These are phyloP conservation scores for Actenoides hombroni DNA, from an alignment of 2,113 vertebrate species.

Conservation along the genomic window DNA sequence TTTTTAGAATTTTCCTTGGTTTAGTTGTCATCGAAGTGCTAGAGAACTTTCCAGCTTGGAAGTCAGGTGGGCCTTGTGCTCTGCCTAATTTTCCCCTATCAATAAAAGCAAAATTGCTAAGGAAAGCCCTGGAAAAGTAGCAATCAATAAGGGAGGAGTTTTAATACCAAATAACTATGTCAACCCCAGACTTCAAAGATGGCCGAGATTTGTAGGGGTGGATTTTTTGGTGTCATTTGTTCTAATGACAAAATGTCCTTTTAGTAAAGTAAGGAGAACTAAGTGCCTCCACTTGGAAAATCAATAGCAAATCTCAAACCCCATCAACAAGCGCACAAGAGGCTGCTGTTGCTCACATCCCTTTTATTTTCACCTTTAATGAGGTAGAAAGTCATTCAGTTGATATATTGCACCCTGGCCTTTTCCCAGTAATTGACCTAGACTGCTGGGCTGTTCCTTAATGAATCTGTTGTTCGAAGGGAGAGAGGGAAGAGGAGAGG, in stretches of 20 bases:
- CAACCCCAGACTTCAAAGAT: not conserved
- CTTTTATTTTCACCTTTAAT: conserved; percentile 70
- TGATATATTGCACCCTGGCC: conserved; percentile 24
- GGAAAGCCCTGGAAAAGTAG: not conserved
- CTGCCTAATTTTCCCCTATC: not conserved
- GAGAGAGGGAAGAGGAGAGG: not conserved
- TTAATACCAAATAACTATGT: not conserved
- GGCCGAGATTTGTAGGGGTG: not conserved
- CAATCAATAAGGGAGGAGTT: not conserved
- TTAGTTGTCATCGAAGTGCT: not conserved
- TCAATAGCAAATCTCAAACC: conserved; percentile 65
- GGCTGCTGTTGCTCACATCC: conserved; percentile 47
- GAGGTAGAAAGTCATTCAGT: conserved; percentile 50
- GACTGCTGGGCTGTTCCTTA: not conserved
- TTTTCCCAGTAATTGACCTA: conserved; percentile 54
- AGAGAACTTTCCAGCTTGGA: not conserved
- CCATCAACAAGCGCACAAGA: conserved; percentile 9
- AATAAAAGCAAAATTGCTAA: not conserved
- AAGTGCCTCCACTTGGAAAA: conserved; percentile 56
- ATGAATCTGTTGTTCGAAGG: conserved; percentile 5
- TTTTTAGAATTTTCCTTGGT: not conserved
- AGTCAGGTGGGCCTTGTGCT: not conserved
- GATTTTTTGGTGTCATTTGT: conserved; percentile 12
- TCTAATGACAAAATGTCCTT: conserved; percentile 45
- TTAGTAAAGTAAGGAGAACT: conserved; percentile 15